Percentiles rank a stretch among this genome's conserved stretches.
Evolutionary conservation across 92 coral and sea anemone species (phyloP).

Genomic region (Actinernus sp.): DNA sequence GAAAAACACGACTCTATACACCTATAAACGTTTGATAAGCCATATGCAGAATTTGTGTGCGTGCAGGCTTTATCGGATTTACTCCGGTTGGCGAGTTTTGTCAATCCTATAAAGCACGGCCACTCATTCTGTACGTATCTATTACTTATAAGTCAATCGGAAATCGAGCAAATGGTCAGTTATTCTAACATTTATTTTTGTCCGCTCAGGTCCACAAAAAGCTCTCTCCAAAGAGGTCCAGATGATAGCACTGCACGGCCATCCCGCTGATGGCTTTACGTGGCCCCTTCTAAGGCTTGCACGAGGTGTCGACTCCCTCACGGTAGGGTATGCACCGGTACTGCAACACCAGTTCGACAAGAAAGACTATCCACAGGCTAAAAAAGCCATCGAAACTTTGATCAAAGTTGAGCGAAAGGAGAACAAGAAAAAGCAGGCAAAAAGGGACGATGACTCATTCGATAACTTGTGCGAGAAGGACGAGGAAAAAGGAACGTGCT

Average conservation of each 20-base stretch:
- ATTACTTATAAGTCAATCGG: too few species aligned
- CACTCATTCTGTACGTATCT: too few species aligned
- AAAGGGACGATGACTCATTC: too few species aligned
- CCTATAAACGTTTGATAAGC: too few species aligned
- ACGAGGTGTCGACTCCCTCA: constrained; percentile 55
- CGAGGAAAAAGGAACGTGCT: too few species aligned
- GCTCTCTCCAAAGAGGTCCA: constrained; percentile 64
- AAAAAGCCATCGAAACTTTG: constrained; percentile 47
- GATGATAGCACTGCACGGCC: constrained; percentile 73
- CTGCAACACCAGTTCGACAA: constrained; percentile 60
- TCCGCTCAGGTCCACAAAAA: constrained; percentile 58
- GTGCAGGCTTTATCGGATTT: too few species aligned
- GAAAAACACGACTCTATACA: too few species aligned
- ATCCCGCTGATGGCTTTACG: constrained; percentile 66
- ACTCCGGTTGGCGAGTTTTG: too few species aligned
- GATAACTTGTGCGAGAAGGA: too few species aligned
- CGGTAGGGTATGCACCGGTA: constrained; percentile 61
- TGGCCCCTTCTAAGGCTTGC: constrained; percentile 78
- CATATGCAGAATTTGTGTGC: too few species aligned
- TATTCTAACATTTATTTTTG: not conserved
- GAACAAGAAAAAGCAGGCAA: too few species aligned
- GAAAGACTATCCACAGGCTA: constrained; percentile 48
- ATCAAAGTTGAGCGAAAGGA: constrained; percentile 19
- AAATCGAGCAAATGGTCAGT: not conserved
- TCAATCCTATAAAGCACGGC: too few species aligned